Percentiles rank a stretch among this genome's conserved stretches.
phyloP scores from a whole-genome alignment of 2,888 invertebrate species.

The Tetragonisca angustula region DNA sequence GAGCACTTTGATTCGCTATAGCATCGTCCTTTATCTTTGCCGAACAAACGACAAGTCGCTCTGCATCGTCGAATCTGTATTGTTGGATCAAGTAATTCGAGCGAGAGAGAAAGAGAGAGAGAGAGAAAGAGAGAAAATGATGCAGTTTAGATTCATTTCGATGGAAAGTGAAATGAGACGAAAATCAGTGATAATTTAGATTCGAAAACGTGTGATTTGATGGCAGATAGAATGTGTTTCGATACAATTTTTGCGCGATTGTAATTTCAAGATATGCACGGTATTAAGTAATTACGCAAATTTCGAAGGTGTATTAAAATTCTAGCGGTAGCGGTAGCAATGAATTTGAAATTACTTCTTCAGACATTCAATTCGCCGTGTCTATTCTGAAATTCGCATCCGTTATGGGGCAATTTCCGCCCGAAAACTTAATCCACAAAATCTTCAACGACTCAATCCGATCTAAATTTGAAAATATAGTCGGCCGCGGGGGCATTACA shows the following conservation, averaged over 20 bases:
- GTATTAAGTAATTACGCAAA: background rate
- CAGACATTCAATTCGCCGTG: too few species aligned
- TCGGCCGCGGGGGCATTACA: slow-evolving; percentile 9
- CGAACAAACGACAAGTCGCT: slow-evolving; percentile 7
- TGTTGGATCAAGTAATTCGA: background rate
- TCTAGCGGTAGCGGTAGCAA: background rate
- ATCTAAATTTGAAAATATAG: slow-evolving; percentile 26
- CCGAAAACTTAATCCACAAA: background rate
- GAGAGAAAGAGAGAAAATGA: too few species aligned
- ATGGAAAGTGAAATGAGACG: too few species aligned
- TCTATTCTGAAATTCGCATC: too few species aligned
- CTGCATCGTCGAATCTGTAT: slow-evolving; percentile 6
- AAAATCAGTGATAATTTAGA: background rate
- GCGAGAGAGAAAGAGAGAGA: background rate
- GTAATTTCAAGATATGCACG: too few species aligned
- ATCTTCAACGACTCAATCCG: background rate
- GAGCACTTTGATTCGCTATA: slow-evolving; percentile 48
- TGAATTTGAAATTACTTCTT: background rate
- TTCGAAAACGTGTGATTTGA: background rate
- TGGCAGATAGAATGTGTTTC: background rate
- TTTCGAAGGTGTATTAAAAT: background rate
- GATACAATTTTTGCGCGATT: too few species aligned
- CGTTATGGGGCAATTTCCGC: background rate
- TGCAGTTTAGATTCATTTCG: background rate
- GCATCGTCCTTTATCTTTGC: slow-evolving; percentile 41